Evolutionary conservation across 2,113 vertebrate species (phyloP).

Genomic region (Euleptes europaea): DNA sequence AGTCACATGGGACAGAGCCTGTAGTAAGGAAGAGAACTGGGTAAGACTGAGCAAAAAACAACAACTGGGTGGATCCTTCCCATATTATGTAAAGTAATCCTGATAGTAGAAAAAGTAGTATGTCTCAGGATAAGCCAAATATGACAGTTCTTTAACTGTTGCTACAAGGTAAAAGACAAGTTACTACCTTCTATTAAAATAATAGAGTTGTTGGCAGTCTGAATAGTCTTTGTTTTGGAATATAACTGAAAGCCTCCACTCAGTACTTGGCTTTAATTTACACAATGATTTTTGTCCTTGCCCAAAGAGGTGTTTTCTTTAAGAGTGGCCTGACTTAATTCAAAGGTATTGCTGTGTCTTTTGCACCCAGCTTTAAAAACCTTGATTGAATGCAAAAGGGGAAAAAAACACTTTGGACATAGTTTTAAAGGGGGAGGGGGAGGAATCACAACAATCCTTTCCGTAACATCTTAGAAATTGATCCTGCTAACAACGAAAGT

Average conservation of each 20-base stretch:
- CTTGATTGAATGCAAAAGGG: not conserved
- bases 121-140: not conserved
- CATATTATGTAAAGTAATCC: not conserved
- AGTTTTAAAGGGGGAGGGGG: not conserved
- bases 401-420: not conserved
- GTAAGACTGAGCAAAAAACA: too few relatives aligned
- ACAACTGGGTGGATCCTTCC: too few relatives aligned
- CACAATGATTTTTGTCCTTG: not conserved
- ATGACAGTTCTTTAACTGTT: not conserved
- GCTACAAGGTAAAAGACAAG: not conserved
- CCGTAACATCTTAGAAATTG: not conserved
- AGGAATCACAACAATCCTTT: conserved; percentile 13
- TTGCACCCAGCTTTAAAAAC: conserved; percentile 5
- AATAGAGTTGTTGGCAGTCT: not conserved
- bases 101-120: not conserved
- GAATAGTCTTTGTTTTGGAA: not conserved
- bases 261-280: not conserved
- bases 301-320: not conserved
- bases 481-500: not conserved
- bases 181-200: not conserved
- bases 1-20: too few relatives aligned
- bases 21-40: too few relatives aligned
- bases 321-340: not conserved
- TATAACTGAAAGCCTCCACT: not conserved
- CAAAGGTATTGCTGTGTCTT: not conserved